Evolutionary conservation across 2,888 invertebrate species (phyloP), one percentile per base, ranked within the genome.

Genomic region (Drosophila atripex): DNA sequence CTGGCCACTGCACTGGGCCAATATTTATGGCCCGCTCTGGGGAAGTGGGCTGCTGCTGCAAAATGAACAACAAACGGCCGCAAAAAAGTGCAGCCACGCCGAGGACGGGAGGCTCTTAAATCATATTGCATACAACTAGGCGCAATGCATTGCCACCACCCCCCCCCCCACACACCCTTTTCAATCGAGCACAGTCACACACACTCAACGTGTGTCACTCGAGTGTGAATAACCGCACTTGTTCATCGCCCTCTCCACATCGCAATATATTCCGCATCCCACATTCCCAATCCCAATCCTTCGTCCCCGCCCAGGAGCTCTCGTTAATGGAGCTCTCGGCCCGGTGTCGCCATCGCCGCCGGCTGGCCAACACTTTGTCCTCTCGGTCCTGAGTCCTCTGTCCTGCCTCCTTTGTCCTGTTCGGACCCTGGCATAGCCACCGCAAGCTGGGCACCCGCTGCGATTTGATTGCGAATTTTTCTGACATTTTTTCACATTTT

Each of bases 401-500:
- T 80, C 78, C 71, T 45, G 61, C 45, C 60, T 68, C 69, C 59
- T 39, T 45, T 54, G 39, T 54, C 43, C 39, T 12, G 39, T 39
- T 43, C 46, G 8, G 46, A 6, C 46, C 38, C 52, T 11, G 28
- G 21, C 35, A 53, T 32, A 38, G 70, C 45, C 35, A 64, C 54
- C 64, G 49, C 55, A 35, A 63, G 53, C 56, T 43, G 83, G 73
- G 84, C 89, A 77, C 88, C 88, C 79, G 89, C 87, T 88, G 89
- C 77, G 88, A 77, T 77, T 76, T 88, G 78, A 77, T 70, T 85
- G 79, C 61, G 79, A 77, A 80, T 88, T 89, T 89, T 89, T 88
- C 79, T 89, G 89, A 88, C 88, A 89, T 80, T 88, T 89, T 88
- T 80, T 75, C 78, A 78, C 74, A 75, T 79, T 85, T 80, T 75